Conservation (phyloP, 2,797 vertebrate species). For the Dryobates pubescens region DNA sequence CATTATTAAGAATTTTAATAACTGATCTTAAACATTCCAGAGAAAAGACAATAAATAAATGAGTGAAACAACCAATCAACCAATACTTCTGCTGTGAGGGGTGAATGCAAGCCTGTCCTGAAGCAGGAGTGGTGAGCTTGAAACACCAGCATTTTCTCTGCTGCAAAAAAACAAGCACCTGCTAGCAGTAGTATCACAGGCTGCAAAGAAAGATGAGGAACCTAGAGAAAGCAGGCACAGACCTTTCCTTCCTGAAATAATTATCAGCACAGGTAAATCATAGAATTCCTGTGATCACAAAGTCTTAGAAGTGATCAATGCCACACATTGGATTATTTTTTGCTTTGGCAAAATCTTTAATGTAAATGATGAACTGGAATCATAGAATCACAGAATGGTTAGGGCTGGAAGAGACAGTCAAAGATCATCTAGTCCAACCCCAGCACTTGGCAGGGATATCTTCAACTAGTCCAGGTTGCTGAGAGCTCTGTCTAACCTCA, state of each 20-base stretch:
- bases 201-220: neutral
- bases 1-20: neutral
- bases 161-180: neutral
- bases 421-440: no score
- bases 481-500: no score
- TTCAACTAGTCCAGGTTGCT: no score
- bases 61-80: neutral
- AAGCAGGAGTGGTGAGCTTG: neutral
- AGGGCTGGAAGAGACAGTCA: no score
- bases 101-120: neutral
- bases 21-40: neutral
- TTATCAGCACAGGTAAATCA: neutral
- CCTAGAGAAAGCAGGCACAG: neutral
- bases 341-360: no score
- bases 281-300: no score
- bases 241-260: neutral
- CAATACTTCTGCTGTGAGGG: neutral
- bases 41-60: neutral
- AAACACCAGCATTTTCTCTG: neutral
- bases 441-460: no score
- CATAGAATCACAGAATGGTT: no score
- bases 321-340: no score
- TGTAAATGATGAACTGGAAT: no score
- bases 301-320: no score
- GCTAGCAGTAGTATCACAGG: neutral